phyloP scores from a whole-genome alignment of 2,888 invertebrate species.

The Pandemis cinnamomeana region DNA sequence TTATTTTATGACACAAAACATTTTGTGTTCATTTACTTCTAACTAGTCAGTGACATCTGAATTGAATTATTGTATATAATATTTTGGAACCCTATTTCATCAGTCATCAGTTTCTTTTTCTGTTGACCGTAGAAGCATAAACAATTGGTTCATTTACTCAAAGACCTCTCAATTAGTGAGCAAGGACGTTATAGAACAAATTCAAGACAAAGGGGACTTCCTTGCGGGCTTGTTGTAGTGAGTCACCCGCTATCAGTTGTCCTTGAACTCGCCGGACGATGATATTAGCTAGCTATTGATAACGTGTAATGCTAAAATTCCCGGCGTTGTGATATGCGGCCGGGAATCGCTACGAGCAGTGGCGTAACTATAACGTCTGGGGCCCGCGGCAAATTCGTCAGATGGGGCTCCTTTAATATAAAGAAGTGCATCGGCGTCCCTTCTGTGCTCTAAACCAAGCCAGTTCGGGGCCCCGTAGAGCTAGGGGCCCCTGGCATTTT shows the following conservation, averaged over 20 bases:
- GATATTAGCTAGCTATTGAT: neutral
- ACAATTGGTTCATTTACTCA: neutral
- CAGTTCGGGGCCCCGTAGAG: no score
- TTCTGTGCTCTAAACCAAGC: no score
- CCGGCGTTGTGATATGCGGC: neutral
- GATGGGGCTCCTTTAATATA: no score
- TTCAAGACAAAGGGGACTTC: neutral
- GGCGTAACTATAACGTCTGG: no score
- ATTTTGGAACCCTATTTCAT: neutral
- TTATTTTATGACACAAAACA: neutral
- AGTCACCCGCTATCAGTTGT: neutral
- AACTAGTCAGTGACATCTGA: conserved; percentile 1
- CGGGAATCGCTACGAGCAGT: neutral
- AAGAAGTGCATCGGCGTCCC: no score
- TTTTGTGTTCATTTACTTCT: neutral
- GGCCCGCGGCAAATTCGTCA: no score
- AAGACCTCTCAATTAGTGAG: neutral
- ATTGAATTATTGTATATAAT: neutral
- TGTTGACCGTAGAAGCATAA: no score
- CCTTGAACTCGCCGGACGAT: conserved; percentile 8
- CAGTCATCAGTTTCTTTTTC: conserved; percentile 4
- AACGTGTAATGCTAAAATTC: conserved; percentile 5
- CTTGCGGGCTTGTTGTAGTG: neutral
- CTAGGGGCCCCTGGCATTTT: no score
- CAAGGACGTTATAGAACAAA: neutral